phyloP scores from a whole-genome alignment of 2,113 vertebrate species.

The Zosterops lateralis region DNA sequence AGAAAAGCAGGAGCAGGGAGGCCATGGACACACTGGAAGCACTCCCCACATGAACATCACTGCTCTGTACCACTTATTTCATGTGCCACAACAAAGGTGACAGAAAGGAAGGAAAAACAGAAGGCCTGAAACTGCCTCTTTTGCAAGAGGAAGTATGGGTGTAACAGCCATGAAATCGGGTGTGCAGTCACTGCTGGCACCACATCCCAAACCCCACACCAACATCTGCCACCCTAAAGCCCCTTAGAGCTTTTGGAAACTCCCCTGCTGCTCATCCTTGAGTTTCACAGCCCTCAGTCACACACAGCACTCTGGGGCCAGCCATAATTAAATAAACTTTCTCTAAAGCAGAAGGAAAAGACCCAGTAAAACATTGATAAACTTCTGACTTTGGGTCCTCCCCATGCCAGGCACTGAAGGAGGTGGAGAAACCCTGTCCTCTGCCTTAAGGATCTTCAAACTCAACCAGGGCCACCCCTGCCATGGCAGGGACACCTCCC shows the following conservation, averaged over 20 bases:
- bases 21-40: neutral
- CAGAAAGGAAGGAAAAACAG: neutral
- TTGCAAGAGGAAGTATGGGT: conserved; percentile 18
- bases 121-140: neutral
- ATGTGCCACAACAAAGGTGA: neutral
- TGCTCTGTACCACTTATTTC: neutral
- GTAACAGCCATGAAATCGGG: neutral
- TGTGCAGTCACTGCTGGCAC: neutral
- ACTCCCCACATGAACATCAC: neutral
- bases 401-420: neutral
- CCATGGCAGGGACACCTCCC: neutral
- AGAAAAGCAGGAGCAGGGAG: neutral
- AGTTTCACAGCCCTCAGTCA: neutral
- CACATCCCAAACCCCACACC: neutral
- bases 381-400: neutral
- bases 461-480: neutral
- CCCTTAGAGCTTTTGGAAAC: neutral
- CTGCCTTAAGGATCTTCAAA: neutral
- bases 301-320: accelerated
- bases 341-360: neutral
- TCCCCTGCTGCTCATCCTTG: neutral
- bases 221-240: neutral
- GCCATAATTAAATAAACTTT: no score
- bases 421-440: accelerated
- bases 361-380: neutral